Base-by-base conservation (phyloP, 2,113 vertebrate species). In the Charadrius vociferus region DNA sequence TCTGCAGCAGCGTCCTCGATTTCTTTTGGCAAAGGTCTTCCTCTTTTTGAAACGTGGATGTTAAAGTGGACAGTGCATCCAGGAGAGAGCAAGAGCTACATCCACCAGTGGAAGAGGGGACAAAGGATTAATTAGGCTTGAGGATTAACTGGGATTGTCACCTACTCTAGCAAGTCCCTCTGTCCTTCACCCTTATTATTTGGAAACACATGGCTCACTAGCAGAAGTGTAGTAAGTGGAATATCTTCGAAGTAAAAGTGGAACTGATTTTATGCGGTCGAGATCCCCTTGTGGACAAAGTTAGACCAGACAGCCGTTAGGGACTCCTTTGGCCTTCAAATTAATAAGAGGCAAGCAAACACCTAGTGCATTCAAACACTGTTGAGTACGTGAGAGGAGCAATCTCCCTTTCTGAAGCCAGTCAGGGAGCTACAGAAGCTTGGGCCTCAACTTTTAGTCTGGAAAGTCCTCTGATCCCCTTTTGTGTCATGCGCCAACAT, bases 371-470 rank as follows among this genome's bases (percentile, higher is more conserved):
- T 45, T 43, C 73, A 50, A 7, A 19, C 24, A 3, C 41, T 58
- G 43, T 2, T 41, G n/a, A 45, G 61, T 66, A 20, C 0, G 0
- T 63, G 63, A 79, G 47, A 65, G 49, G 12, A 91, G 52, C 3
- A 0, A 2, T 43, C n/a, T 63, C 47, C 29, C 47, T 61, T 61
- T 59, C 65, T 14, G 16, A 75, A 66, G 50, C 29, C 63, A 83
- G 39, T 3, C 58, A 83, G 63, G 45, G 50, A 88, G 75, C 82
- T 55, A 23, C 81, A 84, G 83, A 86, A 89, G 61, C 78, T 70
- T 15, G 4, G n/a, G 72, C 47, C 29, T 86, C 91, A 47, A 4
- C 70, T 72, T 62, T 37, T 22, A 61, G 27, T 52, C 63, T 74
- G 62, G 30, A n/a, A 78, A 83, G 8, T 70, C 74, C 52, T 91